A percentile compares a stretch with the other conserved stretches of the same genome.
phyloP scores from a whole-genome alignment of 2,888 invertebrate genomes.

The Eucriotettix oculatus region DNA sequence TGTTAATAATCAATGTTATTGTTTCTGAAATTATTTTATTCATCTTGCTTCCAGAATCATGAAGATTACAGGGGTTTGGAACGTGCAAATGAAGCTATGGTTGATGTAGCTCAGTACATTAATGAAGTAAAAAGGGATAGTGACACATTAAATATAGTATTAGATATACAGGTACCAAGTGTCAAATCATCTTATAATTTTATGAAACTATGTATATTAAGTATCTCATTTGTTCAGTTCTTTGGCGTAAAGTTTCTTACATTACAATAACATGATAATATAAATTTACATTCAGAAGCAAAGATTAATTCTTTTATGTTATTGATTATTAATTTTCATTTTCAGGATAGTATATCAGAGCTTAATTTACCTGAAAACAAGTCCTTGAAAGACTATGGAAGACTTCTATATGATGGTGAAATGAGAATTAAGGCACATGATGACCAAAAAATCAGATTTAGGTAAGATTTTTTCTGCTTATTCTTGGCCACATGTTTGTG shows the following conservation, averaged over 20 bases:
- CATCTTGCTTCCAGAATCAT: slow-evolving; percentile 37
- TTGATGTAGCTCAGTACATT: slow-evolving; percentile 90
- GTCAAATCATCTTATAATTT: no score
- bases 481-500: no score
- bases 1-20: slow-evolving; percentile 3
- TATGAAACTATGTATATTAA: no score
- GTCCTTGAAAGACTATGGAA: slow-evolving; percentile 76
- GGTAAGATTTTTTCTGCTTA: slow-evolving; percentile 19
- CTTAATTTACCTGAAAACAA: slow-evolving; percentile 66
- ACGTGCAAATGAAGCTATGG: slow-evolving; percentile 86
- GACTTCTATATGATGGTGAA: slow-evolving; percentile 85
- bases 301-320: no score
- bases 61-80: slow-evolving; percentile 72
- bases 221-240: no score
- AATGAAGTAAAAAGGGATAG: slow-evolving; percentile 96
- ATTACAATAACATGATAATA: background rate
- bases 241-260: background rate
- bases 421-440: slow-evolving; percentile 79
- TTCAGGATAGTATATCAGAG: slow-evolving; percentile 60
- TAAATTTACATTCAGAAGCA: no score
- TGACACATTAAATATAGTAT: slow-evolving; percentile 77
- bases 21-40: background rate
- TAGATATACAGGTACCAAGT: slow-evolving; percentile 60
- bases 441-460: slow-evolving; percentile 65
- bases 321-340: slow-evolving; percentile 2